These are phyloP conservation scores for Ophion obscuratus DNA, from an alignment of 2,888 invertebrate species.

Conservation along the genomic window DNA sequence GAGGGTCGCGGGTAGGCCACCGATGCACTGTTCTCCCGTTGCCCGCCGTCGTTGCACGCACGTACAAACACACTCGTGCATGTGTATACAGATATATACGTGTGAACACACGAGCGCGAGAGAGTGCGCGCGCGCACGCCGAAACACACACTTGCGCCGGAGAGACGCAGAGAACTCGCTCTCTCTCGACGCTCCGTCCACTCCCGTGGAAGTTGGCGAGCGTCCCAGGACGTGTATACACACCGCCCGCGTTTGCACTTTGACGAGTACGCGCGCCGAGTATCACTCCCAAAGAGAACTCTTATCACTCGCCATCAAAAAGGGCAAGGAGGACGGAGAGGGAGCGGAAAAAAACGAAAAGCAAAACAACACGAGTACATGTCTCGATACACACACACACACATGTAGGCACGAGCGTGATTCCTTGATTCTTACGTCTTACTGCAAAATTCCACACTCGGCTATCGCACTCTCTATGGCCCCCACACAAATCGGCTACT, in stretches of 20 bases:
- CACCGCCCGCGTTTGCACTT: slow-evolving; percentile 46
- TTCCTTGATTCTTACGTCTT: neutral
- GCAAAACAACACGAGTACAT: neutral
- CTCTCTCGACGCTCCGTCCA: slow-evolving; percentile 68
- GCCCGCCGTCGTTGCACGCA: slow-evolving; percentile 63
- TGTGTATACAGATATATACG: neutral
- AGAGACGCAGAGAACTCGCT: slow-evolving; percentile 35
- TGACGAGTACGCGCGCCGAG: slow-evolving; percentile 28
- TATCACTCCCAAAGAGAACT: neutral
- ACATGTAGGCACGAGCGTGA: neutral
- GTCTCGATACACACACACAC: neutral
- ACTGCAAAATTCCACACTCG: slow-evolving; percentile 49
- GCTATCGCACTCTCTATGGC: slow-evolving; percentile 1
- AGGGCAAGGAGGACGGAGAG: neutral
- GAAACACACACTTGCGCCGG: slow-evolving; percentile 28
- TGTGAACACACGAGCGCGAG: neutral
- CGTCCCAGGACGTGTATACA: slow-evolving; percentile 75
- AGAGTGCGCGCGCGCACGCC: slow-evolving; percentile 12
- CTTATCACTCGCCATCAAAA: slow-evolving; percentile 9
- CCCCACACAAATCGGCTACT: slow-evolving; percentile 33
- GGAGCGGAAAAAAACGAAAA: neutral
- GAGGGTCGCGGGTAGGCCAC: slow-evolving; percentile 43
- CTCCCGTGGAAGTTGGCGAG: slow-evolving; percentile 74
- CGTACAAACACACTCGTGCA: slow-evolving; percentile 51
- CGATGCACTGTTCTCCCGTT: slow-evolving; percentile 60